Percentiles rank a stretch among this genome's conserved stretches.
These are phyloP conservation scores for Schrankia costaestrigalis DNA, from an alignment of 2,888 invertebrate species.

Conservation along the genomic window DNA sequence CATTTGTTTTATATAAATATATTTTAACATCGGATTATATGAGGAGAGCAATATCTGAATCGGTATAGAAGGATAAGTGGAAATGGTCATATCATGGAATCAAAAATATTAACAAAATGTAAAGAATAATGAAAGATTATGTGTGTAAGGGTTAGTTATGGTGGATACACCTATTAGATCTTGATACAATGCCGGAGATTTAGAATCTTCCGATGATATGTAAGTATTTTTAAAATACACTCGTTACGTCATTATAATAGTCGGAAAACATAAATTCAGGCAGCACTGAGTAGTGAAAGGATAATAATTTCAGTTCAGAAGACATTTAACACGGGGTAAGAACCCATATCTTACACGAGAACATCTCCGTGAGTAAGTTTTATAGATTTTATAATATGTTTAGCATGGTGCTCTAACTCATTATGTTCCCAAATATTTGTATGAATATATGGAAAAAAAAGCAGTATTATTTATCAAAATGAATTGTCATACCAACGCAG, in stretches of 20 bases:
- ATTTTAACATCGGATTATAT: constrained; percentile 43
- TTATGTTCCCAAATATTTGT: constrained; percentile 42
- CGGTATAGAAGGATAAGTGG: constrained; percentile 57
- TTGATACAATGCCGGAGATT: constrained; percentile 68
- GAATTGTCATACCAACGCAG: constrained; percentile 62
- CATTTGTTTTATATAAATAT: constrained; percentile 37
- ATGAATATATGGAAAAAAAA: constrained; percentile 57
- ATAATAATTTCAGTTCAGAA: constrained; percentile 31
- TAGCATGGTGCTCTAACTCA: constrained; percentile 72
- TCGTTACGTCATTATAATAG: constrained; percentile 52
- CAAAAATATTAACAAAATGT: constrained; percentile 65
- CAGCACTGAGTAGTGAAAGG: constrained; percentile 45
- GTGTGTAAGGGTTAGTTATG: constrained; percentile 64
- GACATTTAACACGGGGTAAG: constrained; percentile 18
- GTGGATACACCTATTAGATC: constrained; percentile 64
- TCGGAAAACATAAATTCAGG: constrained; percentile 48
- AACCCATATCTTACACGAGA: constrained; percentile 18
- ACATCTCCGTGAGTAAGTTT: constrained; percentile 33
- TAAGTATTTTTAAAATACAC: constrained; percentile 76
- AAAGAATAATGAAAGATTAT: constrained; percentile 58
- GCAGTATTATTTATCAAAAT: constrained; percentile 68
- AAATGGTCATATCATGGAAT: constrained; percentile 77
- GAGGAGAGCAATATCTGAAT: constrained; percentile 67
- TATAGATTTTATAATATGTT: constrained; percentile 55
- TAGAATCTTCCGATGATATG: constrained; percentile 68